phyloP scores from a whole-genome alignment of 2,888 invertebrate genomes.

The Arge pagana region DNA sequence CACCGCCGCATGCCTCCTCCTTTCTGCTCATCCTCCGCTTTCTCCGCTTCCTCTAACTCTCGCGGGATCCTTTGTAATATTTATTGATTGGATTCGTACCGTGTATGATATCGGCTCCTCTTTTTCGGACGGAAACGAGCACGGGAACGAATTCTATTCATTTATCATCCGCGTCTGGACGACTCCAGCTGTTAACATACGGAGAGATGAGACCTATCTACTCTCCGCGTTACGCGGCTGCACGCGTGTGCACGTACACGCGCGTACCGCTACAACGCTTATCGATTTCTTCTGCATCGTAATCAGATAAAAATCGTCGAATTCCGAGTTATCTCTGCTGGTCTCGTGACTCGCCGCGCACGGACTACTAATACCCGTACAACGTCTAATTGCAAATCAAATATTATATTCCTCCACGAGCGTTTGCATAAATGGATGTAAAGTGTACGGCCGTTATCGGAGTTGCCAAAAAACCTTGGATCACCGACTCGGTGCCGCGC shows the following conservation, averaged over 20 bases:
- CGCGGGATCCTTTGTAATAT: slow-evolving; percentile 57
- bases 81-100: slow-evolving; percentile 49
- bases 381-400: too few species aligned
- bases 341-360: too few species aligned
- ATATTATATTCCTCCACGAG: too few species aligned
- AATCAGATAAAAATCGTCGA: slow-evolving; percentile 4
- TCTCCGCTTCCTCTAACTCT: slow-evolving; percentile 14
- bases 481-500: too few species aligned
- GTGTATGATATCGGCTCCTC: slow-evolving; percentile 19
- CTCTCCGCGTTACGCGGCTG: too few species aligned
- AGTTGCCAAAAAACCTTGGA: too few species aligned
- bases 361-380: too few species aligned
- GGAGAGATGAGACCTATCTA: slow-evolving; percentile 1
- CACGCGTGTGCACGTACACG: too few species aligned
- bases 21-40: slow-evolving; percentile 38
- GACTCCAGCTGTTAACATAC: slow-evolving; percentile 12
- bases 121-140: slow-evolving; percentile 1
- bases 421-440: too few species aligned
- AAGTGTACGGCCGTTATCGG: too few species aligned
- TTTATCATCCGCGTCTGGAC: slow-evolving; percentile 18
- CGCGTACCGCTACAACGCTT: too few species aligned
- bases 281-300: slow-evolving; percentile 4
- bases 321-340: too few species aligned
- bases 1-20: slow-evolving; percentile 39
- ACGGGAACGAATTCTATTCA: slow-evolving; percentile 9